These are phyloP conservation scores for Sanderia malayensis DNA, from an alignment of 30 jellyfish, hydroid and myxozoan species.

Conservation along the genomic window DNA sequence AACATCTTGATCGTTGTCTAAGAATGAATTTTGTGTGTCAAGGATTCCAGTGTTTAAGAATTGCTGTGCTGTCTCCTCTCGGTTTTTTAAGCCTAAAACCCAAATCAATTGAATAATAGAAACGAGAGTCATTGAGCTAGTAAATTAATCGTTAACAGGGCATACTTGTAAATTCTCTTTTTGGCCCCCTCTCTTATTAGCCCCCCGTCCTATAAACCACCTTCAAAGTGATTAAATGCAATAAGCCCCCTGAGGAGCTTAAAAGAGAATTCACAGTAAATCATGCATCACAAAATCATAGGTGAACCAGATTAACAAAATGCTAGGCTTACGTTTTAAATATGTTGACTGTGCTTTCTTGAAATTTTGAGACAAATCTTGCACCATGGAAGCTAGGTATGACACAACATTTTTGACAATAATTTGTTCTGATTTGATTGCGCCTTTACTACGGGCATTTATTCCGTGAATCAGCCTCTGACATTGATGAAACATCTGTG, in stretches of 20 bases:
- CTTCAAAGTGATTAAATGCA: not conserved
- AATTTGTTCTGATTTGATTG: conserved; percentile 67
- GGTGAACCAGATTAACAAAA: too few species aligned
- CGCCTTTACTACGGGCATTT: conserved; percentile 65
- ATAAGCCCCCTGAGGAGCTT: not conserved
- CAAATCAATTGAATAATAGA: too few species aligned
- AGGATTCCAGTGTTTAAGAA: conserved; percentile 65
- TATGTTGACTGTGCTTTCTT: conserved; percentile 89
- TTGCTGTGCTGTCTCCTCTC: conserved; percentile 91
- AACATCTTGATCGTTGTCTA: conserved; percentile 51
- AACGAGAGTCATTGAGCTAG: too few species aligned
- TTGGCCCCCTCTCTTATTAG: too few species aligned
- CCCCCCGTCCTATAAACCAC: too few species aligned
- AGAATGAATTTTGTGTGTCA: conserved; percentile 46
- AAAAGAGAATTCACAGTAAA: too few species aligned
- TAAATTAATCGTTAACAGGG: too few species aligned
- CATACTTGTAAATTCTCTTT: too few species aligned
- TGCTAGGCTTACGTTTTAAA: conserved; percentile 85
- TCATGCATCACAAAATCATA: too few species aligned
- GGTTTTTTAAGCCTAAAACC: conserved; percentile 77
- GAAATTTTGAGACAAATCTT: conserved; percentile 79
- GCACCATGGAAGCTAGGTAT: conserved; percentile 88
- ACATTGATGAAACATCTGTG: conserved; percentile 98
- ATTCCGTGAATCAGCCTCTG: conserved; percentile 88
- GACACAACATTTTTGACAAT: conserved; percentile 82